A percentile compares a stretch with the other conserved stretches of the same genome.
phyloP scores from a whole-genome alignment of 2,797 vertebrate genomes.

The Columba guinea region DNA sequence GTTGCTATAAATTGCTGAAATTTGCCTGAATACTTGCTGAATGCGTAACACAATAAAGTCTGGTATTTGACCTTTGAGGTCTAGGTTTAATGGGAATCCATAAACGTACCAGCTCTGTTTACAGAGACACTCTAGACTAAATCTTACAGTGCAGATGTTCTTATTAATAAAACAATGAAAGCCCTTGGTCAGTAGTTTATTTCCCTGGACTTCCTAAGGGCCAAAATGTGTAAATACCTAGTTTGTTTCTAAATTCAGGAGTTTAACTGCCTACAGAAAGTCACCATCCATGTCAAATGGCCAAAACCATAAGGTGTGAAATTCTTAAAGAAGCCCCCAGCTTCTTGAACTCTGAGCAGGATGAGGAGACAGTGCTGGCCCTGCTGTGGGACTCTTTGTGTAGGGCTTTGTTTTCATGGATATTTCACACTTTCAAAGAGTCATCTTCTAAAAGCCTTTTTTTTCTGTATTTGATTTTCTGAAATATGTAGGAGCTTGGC shows the following conservation, averaged over 20 bases:
- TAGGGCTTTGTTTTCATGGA: not conserved
- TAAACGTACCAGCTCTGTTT: not conserved
- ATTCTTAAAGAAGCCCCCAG: not conserved
- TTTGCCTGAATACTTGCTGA: constrained; percentile 3
- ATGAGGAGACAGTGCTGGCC: not conserved
- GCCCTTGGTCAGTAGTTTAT: not conserved
- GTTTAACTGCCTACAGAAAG: not conserved
- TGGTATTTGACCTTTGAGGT: not conserved
- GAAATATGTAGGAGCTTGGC: constrained; percentile 42
- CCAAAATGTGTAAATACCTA: not conserved
- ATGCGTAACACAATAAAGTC: not conserved
- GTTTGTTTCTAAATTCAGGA: not conserved
- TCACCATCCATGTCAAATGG: fast-evolving
- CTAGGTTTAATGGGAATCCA: not conserved
- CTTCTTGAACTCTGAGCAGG: not conserved
- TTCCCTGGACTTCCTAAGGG: not conserved
- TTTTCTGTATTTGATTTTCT: not conserved
- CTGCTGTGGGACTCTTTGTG: not conserved
- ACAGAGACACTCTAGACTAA: not conserved
- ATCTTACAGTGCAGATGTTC: not conserved
- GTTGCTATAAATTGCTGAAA: constrained; percentile 33
- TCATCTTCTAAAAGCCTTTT: not conserved
- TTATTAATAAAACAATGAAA: not conserved
- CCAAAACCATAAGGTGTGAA: not conserved
- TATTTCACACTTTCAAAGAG: not conserved